phyloP scores from a whole-genome alignment of 2,888 invertebrate species.

The Flexamia atlantica region DNA sequence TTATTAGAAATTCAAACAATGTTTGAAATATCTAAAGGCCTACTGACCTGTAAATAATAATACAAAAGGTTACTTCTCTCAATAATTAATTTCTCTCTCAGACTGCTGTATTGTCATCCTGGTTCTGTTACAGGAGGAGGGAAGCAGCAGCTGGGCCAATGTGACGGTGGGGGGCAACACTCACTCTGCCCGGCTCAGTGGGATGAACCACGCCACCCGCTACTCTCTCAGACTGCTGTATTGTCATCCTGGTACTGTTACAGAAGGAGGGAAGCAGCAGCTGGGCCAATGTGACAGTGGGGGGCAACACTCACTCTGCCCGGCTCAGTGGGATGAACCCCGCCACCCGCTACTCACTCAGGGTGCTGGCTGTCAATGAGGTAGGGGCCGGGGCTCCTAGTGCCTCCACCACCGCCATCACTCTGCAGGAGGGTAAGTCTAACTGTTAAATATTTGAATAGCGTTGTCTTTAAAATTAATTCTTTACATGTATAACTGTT shows the following conservation, averaged over 20 bases:
- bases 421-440: slow-evolving; percentile 87
- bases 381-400: slow-evolving; percentile 89
- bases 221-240: slow-evolving; percentile 91
- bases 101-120: slow-evolving; percentile 82
- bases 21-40: no score
- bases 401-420: slow-evolving; percentile 85
- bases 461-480: no score
- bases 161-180: slow-evolving; percentile 72
- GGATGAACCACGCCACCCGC: slow-evolving; percentile 86
- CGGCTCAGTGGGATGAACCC: slow-evolving; percentile 79
- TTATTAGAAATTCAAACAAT: no score
- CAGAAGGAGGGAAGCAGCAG: slow-evolving; percentile 67
- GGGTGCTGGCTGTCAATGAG: slow-evolving; percentile 90
- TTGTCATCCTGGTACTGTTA: slow-evolving; percentile 83
- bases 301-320: slow-evolving; percentile 69
- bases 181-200: slow-evolving; percentile 68
- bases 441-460: no score
- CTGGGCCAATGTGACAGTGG: slow-evolving; percentile 73
- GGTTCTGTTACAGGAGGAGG: slow-evolving; percentile 62
- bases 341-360: slow-evolving; percentile 88
- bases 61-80: no score
- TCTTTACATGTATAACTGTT: no score
- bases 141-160: slow-evolving; percentile 71
- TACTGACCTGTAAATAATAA: no score
- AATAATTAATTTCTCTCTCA: no score